Evolutionary conservation across 2,113 vertebrate species (phyloP), one percentile per base, ranked within the genome.

Genomic region (Thamnaconus septentrionalis): DNA sequence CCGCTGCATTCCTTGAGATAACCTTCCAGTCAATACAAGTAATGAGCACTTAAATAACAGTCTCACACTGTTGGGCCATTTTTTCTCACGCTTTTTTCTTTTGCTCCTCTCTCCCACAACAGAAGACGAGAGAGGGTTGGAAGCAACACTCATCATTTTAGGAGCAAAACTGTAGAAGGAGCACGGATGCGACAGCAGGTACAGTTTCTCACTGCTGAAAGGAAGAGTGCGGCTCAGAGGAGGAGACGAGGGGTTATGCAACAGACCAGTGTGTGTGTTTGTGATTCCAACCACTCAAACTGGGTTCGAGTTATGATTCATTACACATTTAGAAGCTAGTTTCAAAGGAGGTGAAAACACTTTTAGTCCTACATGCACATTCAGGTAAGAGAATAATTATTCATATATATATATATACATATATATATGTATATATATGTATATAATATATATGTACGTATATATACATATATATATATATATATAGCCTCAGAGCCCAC

Each of bases 1-100:
- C 47, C 10, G 64, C 49, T 49, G 59, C 12, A 41, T 53, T 39
- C 61, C 63, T 69, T 63, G 69, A 78, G 73, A 78, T 79, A 78
- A 76, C 39, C 50, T 53, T 10, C 47, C 9, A 56, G 42, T 41
- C 11, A 63, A 47, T 64, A 82, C 43, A 66, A 59, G n/a, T 47
- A 75, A 81, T 61, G 61, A 81, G 62, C 52, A 62, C 61, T 74
- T 73, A 58, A 55, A 79, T 63, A 73, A 73, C 65, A 67, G 58
- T 65, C 51, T 71, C 0, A 46, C 74, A 73, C 74, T 72, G 41
- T 64, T 66, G 74, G 64, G 9, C 58, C 69, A 31, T 31, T 61
- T 52, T 61, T 51, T 61, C 58, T 63, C 53, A 45, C 46, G 59
- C 45, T 31, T 64, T 56, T 18, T 41, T 39, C 10, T 18, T 45